These are phyloP conservation scores for Micrasema minimum DNA, from an alignment of 1,140 invertebrate genomes.

Conservation along the genomic window DNA sequence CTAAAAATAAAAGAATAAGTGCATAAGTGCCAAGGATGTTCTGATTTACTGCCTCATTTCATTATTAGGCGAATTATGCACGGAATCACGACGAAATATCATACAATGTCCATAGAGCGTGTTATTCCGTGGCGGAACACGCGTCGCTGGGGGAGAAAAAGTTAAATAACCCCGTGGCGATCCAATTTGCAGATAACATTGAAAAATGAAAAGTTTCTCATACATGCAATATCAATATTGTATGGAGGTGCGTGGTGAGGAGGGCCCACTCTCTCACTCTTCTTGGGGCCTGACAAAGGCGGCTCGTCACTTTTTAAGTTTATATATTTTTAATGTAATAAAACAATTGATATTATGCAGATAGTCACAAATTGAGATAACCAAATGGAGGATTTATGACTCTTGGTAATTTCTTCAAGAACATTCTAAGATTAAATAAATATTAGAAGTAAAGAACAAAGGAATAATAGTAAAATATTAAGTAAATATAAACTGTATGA, in stretches of 20 bases:
- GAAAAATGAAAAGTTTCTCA: conserved; percentile 55
- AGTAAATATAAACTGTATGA: too few species aligned
- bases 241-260: conserved; percentile 52
- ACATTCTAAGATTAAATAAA: too few species aligned
- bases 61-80: conserved; percentile 34
- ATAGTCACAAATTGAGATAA: too few species aligned
- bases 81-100: conserved; percentile 28
- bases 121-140: conserved; percentile 46
- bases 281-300: conserved; percentile 9
- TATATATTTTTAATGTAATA: too few species aligned
- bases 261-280: conserved; percentile 18
- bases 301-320: neutral
- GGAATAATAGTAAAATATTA: too few species aligned
- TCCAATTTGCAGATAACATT: conserved; percentile 55
- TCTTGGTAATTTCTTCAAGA: too few species aligned
- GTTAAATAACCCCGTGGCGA: conserved; percentile 54
- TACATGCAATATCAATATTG: conserved; percentile 55
- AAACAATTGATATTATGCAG: too few species aligned
- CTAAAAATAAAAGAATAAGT: too few species aligned
- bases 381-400: too few species aligned
- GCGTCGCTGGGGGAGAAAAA: conserved; percentile 46
- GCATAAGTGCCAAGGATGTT: neutral
- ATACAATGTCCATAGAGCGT: conserved; percentile 39
- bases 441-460: too few species aligned
- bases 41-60: conserved; percentile 17